Conservation (phyloP, 1,140 invertebrate genomes). For the Drosophila rufa region DNA sequence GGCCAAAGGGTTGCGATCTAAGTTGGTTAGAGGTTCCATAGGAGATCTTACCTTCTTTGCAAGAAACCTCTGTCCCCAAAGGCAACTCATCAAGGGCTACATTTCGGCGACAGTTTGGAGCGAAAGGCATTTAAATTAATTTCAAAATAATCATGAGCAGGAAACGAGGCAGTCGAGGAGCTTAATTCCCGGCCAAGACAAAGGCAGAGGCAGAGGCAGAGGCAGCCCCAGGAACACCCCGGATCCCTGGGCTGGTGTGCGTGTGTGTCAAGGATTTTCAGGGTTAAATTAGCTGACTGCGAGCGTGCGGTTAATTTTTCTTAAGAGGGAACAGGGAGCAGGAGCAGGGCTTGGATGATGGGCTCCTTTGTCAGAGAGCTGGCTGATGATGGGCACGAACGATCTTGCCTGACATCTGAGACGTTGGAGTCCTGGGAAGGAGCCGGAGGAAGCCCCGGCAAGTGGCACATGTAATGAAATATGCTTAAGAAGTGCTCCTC, state of each 20-base stretch:
- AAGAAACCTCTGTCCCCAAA: too few species aligned
- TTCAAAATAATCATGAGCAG: conserved; percentile 78
- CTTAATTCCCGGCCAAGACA: conserved; percentile 38
- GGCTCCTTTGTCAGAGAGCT: conserved; percentile 30
- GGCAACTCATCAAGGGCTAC: conserved; percentile 1
- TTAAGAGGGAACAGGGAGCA: conserved; percentile 20
- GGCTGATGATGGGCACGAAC: conserved; percentile 58
- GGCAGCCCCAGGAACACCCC: background rate
- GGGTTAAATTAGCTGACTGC: conserved; percentile 77
- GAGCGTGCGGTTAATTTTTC: conserved; percentile 76
- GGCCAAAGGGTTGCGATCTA: conserved; percentile 1
- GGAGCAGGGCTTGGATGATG: background rate
- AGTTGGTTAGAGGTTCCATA: background rate
- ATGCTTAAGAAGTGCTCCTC: conserved; percentile 67
- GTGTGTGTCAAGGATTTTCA: conserved; percentile 58
- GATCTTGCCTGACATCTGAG: conserved; percentile 76
- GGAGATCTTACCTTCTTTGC: background rate
- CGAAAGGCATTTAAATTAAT: conserved; percentile 75
- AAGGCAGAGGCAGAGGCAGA: background rate
- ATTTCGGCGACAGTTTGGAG: background rate
- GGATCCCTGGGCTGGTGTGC: background rate
- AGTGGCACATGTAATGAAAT: conserved; percentile 70
- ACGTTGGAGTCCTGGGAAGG: conserved; percentile 10
- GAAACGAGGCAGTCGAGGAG: conserved; percentile 25
- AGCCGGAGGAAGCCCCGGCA: conserved; percentile 8